These are phyloP conservation scores for Oppia nitens DNA, from an alignment of 1,140 invertebrate species.

Conservation along the genomic window DNA sequence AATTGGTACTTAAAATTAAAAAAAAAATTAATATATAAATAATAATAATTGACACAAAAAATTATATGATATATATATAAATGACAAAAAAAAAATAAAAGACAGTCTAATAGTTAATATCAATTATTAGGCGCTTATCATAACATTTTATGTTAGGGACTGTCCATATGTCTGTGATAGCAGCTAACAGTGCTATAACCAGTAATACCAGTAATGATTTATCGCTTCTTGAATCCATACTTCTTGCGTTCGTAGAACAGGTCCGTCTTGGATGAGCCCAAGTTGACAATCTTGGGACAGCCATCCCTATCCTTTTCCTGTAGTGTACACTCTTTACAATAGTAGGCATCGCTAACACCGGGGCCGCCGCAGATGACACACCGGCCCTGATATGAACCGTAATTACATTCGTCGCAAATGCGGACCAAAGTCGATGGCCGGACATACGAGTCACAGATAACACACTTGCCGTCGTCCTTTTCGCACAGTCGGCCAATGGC, in stretches of 20 bases:
- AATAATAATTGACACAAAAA: too few species aligned
- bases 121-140: too few species aligned
- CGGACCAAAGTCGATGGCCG: conserved; percentile 90
- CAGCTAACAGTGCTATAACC: too few species aligned
- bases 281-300: conserved; percentile 98
- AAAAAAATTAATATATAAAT: too few species aligned
- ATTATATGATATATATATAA: too few species aligned
- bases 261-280: conserved; percentile 98
- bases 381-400: conserved; percentile 94
- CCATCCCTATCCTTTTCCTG: conserved; percentile 99
- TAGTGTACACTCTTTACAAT: conserved; percentile 98
- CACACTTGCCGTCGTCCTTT: conserved; percentile 97
- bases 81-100: too few species aligned
- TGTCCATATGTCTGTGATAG: too few species aligned
- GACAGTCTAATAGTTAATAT: too few species aligned
- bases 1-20: too few species aligned
- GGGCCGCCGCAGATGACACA: conserved; percentile 99
- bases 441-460: conserved; percentile 98
- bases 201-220: too few species aligned
- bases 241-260: conserved; percentile 99
- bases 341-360: conserved; percentile 97
- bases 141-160: too few species aligned
- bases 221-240: conserved; percentile 90
- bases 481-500: conserved; percentile 77
- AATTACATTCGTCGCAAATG: conserved; percentile 99